phyloP scores from a whole-genome alignment of 2,797 vertebrate genomes.

The Chrosomus eos region DNA sequence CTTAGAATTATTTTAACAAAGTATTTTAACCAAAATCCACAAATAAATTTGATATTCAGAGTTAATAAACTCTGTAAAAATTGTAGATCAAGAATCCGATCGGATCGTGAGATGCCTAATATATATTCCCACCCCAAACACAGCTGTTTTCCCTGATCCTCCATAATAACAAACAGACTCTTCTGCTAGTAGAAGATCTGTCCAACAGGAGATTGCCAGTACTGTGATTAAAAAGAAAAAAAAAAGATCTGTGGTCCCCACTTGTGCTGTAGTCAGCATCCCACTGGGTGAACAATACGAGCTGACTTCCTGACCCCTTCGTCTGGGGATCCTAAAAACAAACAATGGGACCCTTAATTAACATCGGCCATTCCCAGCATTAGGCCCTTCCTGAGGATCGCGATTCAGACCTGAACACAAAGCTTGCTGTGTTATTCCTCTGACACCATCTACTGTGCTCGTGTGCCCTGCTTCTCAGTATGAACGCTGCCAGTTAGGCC shows the following conservation, averaged over 20 bases:
- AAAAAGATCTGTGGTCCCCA: slow-evolving; percentile 56
- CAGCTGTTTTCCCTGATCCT: not conserved
- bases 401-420: slow-evolving; percentile 79
- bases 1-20: not conserved
- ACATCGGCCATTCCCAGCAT: slow-evolving; percentile 79
- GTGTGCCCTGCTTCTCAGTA: slow-evolving; percentile 41
- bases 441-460: slow-evolving; percentile 60
- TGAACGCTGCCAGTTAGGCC: slow-evolving; percentile 45
- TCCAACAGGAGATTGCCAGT: slow-evolving; percentile 34
- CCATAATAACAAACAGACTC: not conserved
- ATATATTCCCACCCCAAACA: not conserved
- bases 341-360: slow-evolving; percentile 84
- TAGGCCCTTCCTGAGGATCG: slow-evolving; percentile 77
- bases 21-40: not conserved
- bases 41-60: not conserved
- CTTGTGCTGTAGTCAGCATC: slow-evolving; percentile 74
- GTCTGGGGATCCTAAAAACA: slow-evolving; percentile 76
- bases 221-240: slow-evolving; percentile 52
- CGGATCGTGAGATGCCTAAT: not conserved
- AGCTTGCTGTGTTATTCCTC: slow-evolving; percentile 76
- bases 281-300: slow-evolving; percentile 76
- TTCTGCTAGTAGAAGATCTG: slow-evolving; percentile 5
- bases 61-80: not conserved
- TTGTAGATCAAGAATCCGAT: not conserved
- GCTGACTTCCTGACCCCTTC: slow-evolving; percentile 80